Evolutionary conservation across 2,113 vertebrate species (phyloP).

Genomic region (Platycercus adscitus): DNA sequence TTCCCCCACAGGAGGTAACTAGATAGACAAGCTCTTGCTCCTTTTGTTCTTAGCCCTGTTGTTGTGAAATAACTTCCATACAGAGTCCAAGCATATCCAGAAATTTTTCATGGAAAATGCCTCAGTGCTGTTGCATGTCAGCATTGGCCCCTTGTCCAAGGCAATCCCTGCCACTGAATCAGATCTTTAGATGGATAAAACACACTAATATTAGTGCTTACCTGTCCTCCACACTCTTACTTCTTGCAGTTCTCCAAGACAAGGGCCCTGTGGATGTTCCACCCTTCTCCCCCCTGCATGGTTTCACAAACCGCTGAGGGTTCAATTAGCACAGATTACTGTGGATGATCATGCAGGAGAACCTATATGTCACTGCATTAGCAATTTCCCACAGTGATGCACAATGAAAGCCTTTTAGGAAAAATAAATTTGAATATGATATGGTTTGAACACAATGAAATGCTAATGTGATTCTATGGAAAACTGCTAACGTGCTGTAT

Average conservation of each 20-base stretch:
- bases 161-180: not conserved
- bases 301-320: not conserved
- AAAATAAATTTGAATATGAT: slow-evolving; percentile 54
- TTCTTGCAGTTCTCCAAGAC: not conserved
- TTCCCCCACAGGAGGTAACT: not conserved
- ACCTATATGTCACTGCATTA: slow-evolving; percentile 62
- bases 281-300: not conserved
- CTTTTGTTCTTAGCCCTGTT: not conserved
- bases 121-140: not conserved
- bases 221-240: not conserved
- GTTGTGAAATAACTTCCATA: not conserved
- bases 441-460: slow-evolving; percentile 39
- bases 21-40: not conserved
- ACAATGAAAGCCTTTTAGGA: slow-evolving; percentile 67
- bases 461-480: slow-evolving; percentile 37
- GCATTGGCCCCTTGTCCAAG: not conserved
- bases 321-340: slow-evolving; percentile 40
- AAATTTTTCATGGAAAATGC: not conserved
- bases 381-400: slow-evolving; percentile 63
- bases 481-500: slow-evolving; percentile 16
- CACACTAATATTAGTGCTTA: not conserved
- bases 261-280: not conserved
- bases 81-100: not conserved
- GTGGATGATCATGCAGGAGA: slow-evolving; percentile 32
- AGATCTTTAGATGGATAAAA: not conserved